phyloP scores from a whole-genome alignment of 2,113 vertebrate genomes.

The Leptosomus discolor region DNA sequence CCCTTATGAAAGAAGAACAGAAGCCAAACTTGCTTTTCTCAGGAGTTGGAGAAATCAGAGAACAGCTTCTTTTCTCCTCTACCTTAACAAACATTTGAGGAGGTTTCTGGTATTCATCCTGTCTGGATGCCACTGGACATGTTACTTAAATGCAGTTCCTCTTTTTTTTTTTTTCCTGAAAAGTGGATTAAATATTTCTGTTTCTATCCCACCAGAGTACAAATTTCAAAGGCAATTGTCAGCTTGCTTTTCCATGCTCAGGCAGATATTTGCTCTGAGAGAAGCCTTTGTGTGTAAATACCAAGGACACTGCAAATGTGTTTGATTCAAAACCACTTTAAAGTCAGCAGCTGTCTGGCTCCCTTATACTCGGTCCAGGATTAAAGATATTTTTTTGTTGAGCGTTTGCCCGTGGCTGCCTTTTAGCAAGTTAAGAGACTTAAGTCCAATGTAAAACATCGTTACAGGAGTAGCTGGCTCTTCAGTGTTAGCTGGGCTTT shows the following conservation, averaged over 20 bases:
- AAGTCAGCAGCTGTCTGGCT: neutral
- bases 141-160: neutral
- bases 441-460: neutral
- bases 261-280: neutral
- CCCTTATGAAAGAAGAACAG: neutral
- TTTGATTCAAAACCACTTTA: conserved; percentile 35
- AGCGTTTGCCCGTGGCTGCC: neutral
- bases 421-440: neutral
- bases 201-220: neutral
- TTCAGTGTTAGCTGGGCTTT: neutral
- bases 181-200: neutral
- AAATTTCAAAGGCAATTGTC: conserved; percentile 14
- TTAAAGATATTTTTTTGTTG: neutral
- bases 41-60: neutral
- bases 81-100: neutral
- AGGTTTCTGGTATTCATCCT: neutral
- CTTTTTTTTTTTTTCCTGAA: neutral
- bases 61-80: neutral
- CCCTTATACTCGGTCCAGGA: neutral
- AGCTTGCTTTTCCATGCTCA: neutral
- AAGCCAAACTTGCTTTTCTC: too few species aligned
- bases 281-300: conserved; percentile 33
- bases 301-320: neutral
- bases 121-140: neutral
- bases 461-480: neutral